Evolutionary conservation across 2,888 invertebrate genomes (phyloP).

Genomic region (Anticlea derivata): DNA sequence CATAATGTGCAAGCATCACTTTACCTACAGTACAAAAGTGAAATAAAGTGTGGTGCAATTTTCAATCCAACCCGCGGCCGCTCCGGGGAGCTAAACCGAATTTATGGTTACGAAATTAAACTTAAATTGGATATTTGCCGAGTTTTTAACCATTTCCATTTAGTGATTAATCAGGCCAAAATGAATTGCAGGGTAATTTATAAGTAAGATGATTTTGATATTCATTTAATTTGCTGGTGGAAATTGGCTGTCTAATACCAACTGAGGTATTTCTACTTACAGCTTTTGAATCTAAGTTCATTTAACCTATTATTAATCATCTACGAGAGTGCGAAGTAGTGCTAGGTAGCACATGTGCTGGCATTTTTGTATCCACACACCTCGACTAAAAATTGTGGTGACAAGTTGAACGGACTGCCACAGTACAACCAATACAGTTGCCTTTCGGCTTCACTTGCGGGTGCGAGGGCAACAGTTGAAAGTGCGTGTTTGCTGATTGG

Average conservation of each 20-base stretch:
- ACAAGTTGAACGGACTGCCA: too few species aligned
- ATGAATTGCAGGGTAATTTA: constrained; percentile 57
- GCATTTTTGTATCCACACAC: too few species aligned
- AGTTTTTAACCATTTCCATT: constrained; percentile 74
- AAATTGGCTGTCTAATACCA: constrained; percentile 2
- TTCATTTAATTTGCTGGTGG: constrained; percentile 21
- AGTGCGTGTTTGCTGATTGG: too few species aligned
- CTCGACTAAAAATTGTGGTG: too few species aligned
- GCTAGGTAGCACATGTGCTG: too few species aligned
- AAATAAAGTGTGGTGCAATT: constrained; percentile 78
- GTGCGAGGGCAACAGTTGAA: too few species aligned
- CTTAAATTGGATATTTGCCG: constrained; percentile 75
- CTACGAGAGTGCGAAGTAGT: too few species aligned
- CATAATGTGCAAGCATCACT: neutral
- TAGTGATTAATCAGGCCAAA: constrained; percentile 60
- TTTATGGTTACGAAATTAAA: constrained; percentile 81
- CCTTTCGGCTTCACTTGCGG: too few species aligned
- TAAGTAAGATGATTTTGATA: constrained; percentile 39
- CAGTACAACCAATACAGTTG: too few species aligned
- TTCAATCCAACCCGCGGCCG: constrained; percentile 61
- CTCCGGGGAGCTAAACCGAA: constrained; percentile 78
- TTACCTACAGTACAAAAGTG: constrained; percentile 69
- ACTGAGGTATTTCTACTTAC: too few species aligned
- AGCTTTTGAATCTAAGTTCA: too few species aligned
- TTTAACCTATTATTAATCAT: too few species aligned